Evolutionary conservation across 2,888 invertebrate species (phyloP), one percentile per base, ranked within the genome.

Genomic region (Chrysomela aeneicollis): DNA sequence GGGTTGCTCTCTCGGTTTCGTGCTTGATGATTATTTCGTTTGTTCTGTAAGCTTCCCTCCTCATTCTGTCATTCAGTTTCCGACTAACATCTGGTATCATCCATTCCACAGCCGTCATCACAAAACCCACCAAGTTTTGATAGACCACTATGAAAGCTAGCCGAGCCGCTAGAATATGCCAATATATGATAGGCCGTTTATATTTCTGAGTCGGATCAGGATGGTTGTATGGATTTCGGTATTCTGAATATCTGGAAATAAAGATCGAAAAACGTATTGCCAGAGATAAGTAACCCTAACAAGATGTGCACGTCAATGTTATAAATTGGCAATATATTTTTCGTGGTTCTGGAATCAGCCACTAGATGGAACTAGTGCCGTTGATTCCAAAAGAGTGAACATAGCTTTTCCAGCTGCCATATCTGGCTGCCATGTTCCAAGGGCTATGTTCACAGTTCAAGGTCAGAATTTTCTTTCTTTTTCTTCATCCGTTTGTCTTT

Each of bases 121-220:
- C 83, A 63, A 92, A 83, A 47, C 89, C 87, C 32, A 94, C 92
- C 12, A 92, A 81, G 81, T 94, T 93, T 89, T 93, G 91, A 83
- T 91, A 93, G 0, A 91, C 85, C 2, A 92, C 89, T 42, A 93
- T 87, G 79, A 93, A 93, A 1, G 90, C 89, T 59, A 93, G 82
- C 65, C 92, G 83, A 76, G 89, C 90, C 5, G 90, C 90, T 67
- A 92, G 80, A 53, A 92, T 86, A 76, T 90, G 89, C 92, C 92
- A 93, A 81, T 89, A 92, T 57, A 89, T 86, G 62, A 87, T 81
- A 1, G 90, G 89, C 54, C 88, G 81, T 73, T 88, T 87, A 75
- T 90, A 90, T 53, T 84, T 84, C 5, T 81, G 67, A 0, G 76
- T 75, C 49, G 81, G 77, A 71, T 82, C 79, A 1, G 87, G 87